phyloP scores from a whole-genome alignment of 2,113 vertebrate genomes.

The Chlorocebus sabaeus region DNA sequence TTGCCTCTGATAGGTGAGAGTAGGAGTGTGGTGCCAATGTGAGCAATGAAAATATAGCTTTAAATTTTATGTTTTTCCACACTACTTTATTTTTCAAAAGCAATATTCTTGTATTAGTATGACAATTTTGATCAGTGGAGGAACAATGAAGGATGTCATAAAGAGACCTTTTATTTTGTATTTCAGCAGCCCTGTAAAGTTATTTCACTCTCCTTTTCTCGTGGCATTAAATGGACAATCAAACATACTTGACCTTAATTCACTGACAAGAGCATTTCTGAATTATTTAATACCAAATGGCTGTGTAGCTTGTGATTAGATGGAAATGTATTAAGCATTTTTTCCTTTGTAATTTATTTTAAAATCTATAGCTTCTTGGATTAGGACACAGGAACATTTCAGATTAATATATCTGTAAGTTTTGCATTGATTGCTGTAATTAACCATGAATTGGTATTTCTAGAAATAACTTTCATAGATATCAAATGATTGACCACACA shows the following conservation, averaged over 20 bases:
- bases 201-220: not conserved
- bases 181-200: not conserved
- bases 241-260: not conserved
- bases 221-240: not conserved
- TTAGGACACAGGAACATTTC: not conserved
- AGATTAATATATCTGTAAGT: not conserved
- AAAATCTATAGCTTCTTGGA: slow-evolving; percentile 21
- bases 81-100: not conserved
- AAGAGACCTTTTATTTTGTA: not conserved
- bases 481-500: not conserved
- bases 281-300: not conserved
- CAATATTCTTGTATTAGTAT: not conserved
- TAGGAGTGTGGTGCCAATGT: too few species aligned
- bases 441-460: not conserved
- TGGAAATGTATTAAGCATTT: not conserved
- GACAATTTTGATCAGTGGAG: not conserved
- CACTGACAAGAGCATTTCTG: not conserved
- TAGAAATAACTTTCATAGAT: not conserved
- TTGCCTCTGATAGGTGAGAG: not conserved
- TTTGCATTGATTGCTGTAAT: slow-evolving; percentile 1
- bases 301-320: not conserved
- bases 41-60: not conserved
- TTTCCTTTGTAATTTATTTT: slow-evolving; percentile 9
- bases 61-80: not conserved
- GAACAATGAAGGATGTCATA: not conserved